Evolutionary conservation across 2,888 invertebrate species (phyloP), one percentile per base, ranked within the genome.

Genomic region (Minunthozetes semirufus): DNA sequence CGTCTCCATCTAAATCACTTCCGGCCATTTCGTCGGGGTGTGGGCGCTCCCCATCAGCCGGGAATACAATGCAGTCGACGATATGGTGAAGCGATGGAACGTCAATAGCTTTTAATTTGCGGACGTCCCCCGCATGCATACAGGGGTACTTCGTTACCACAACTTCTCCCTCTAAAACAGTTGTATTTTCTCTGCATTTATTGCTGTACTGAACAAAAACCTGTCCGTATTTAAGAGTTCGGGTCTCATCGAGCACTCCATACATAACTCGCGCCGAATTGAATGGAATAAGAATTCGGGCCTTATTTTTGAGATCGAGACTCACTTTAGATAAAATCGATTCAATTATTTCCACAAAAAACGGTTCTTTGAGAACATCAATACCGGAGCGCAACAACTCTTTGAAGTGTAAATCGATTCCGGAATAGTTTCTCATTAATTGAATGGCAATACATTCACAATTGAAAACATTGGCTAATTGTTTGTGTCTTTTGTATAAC

Each of bases 11-110:
- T 71, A 83, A 78, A 78, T 83, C 83, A 17, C 81, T 81, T 11
- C 83, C 83, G 1, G 63, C 81, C 81, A 83, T 83, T 79, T 82
- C 82, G 76, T 82, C 81, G 6, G 83, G 80, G 80, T 82, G 82
- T 5, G 83, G 83, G 59, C 83, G 77, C 0, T 79, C 78, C 6
- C 83, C 83, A 50, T 80, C 76, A 11, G 78, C 78, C 6, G 83
- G 82, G 75, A 83, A 83, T 8, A 83, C 83, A 19, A 83, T 80
- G 22, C 82, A 82, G 73, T 83, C 83, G 78, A 74, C 77, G 59
- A 77, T 80, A 77, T 74, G 79, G 33, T 63, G 27, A 77, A 82
- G 71, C 78, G 77, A 66, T 15, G 77, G 76, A 1, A 77, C 77
- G 71, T 78, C 77, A 11, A 80, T 78, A 17, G 80, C 81, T 9